Base-by-base conservation (phyloP, 2,888 invertebrate species). In the Frankliniella intonsa region DNA sequence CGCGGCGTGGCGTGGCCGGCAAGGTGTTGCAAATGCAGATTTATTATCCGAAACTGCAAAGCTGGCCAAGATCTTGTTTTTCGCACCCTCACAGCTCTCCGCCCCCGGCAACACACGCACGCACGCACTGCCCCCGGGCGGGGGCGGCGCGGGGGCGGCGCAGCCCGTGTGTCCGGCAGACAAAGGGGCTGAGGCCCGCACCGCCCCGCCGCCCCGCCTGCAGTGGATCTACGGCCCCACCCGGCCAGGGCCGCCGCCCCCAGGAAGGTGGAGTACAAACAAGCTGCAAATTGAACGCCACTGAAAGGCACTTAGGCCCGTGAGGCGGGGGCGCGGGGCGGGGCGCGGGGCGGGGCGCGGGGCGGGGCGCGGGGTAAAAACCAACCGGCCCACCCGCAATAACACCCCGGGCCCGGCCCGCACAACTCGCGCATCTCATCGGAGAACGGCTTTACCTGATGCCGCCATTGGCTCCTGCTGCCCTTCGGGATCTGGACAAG, bases 1-100 rank as follows among this genome's bases (percentile, higher is more conserved):
- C 5, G 38, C 5, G 38, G 38, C 38, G 38, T 38, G 38, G 38
- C 38, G 38, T 38, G 25, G n/a, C 69, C 69, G 25, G 69, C 69
- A 76, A 76, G 69, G 69, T 76, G 69, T 76, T 76, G 69, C 69
- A 76, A 76, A 76, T 76, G 69, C 69, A 76, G 69, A 76, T 76
- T 76, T 76, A 76, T 76, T 76, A 76, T 76, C 69, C 22, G 69
- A 76, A 76, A 76, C 22, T 76, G 69, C 69, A 76, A 76, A 76
- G 69, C 69, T 76, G 69, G 69, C 69, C 69, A 76, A 76, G 69
- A 76, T 76, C 69, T 76, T 76, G 69, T 76, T 76, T 76, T 76
- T 76, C 69, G 69, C 69, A 25, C 69, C 69, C 69, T 55, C 55
- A 14, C 55, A 55, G 2, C 38, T 38, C 38, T 5, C 38, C 38